Conservation (phyloP, 1,140 invertebrate species). For the Drosophila lini region DNA sequence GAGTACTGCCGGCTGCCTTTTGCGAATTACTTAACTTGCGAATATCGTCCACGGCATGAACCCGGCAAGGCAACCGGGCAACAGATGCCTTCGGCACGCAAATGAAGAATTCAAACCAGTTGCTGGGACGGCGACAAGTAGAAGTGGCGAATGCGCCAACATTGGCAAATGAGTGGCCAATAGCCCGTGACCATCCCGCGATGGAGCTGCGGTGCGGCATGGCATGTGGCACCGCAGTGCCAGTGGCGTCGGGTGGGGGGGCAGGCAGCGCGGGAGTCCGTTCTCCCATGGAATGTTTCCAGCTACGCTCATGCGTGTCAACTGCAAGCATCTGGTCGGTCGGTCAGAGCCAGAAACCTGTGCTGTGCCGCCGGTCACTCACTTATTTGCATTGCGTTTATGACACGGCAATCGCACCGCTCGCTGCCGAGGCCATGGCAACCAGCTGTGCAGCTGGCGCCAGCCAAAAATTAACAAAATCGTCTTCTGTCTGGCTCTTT, state of each 20-base stretch:
- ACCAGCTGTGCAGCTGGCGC: constrained; percentile 76
- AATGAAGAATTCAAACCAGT: constrained; percentile 78
- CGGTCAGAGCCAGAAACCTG: constrained; percentile 20
- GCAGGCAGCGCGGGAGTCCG: background rate
- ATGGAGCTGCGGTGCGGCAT: constrained; percentile 13
- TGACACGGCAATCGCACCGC: constrained; percentile 26
- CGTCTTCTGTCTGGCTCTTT: constrained; percentile 57
- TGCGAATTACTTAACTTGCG: background rate
- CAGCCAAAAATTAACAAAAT: constrained; percentile 71
- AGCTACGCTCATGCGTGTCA: constrained; percentile 52
- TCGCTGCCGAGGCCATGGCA: constrained; percentile 19
- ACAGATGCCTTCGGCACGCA: constrained; percentile 61
- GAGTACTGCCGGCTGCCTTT: background rate
- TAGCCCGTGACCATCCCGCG: constrained; percentile 32
- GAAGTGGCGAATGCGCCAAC: constrained; percentile 50
- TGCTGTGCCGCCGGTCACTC: constrained; percentile 32
- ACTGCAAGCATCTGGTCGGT: constrained; percentile 58
- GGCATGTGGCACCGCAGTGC: constrained; percentile 27
- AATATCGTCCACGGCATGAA: background rate
- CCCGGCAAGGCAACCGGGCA: constrained; percentile 3
- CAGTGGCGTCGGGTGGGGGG: constrained; percentile 8
- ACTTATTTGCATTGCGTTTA: constrained; percentile 49
- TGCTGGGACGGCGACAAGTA: constrained; percentile 53
- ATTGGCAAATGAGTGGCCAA: constrained; percentile 54
- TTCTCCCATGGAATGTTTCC: constrained; percentile 9